Evolutionary conservation across 2,113 vertebrate species (phyloP).

Genomic region (Tychaedon coryphoeus): DNA sequence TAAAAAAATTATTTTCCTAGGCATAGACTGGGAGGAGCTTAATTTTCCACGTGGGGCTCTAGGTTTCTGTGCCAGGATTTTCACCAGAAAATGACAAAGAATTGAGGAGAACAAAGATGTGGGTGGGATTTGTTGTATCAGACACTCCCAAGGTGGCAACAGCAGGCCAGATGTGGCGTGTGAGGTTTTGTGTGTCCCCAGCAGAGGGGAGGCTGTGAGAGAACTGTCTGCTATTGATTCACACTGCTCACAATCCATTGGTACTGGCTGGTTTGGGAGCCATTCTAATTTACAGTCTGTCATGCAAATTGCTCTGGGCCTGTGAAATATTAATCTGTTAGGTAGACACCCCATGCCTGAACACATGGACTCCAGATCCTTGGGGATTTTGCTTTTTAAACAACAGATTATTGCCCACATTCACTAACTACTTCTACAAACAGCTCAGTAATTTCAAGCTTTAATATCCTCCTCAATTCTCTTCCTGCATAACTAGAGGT

Average conservation of each 20-base stretch:
- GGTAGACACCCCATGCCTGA: neutral
- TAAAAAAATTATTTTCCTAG: neutral
- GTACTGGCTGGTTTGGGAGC: conserved; percentile 42
- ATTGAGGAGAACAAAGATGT: neutral
- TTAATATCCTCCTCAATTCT: neutral
- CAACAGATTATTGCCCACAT: neutral
- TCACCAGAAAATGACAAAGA: neutral
- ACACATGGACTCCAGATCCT: conserved; percentile 4
- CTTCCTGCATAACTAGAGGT: neutral
- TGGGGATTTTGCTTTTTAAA: conserved; percentile 12
- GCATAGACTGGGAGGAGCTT: neutral
- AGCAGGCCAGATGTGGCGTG: neutral
- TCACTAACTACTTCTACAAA: conserved; percentile 14
- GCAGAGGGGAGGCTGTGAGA: neutral
- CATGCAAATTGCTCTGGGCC: conserved; percentile 54
- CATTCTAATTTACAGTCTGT: conserved; percentile 56
- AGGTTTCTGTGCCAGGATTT: neutral
- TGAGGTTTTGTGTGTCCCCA: neutral
- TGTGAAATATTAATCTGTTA: conserved; percentile 57
- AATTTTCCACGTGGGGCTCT: neutral
- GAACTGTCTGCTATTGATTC: conserved; percentile 34
- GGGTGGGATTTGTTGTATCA: neutral
- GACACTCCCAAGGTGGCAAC: neutral
- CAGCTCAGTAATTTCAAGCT: neutral
- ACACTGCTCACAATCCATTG: conserved; percentile 30